Conservation (phyloP, 1,140 invertebrate genomes). For the Euwallacea fornicatus region DNA sequence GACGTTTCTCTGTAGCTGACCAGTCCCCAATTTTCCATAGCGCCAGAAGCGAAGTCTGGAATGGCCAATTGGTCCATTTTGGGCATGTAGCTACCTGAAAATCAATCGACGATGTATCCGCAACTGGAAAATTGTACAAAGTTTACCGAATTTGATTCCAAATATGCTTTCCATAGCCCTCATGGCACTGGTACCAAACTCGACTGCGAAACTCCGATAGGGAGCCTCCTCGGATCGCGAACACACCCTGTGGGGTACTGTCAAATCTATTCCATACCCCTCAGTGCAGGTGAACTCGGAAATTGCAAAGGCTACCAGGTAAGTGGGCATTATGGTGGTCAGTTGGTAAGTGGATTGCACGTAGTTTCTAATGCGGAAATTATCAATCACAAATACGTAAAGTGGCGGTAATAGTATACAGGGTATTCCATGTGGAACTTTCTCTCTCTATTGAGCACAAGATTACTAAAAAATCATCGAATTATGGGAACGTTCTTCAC, state of each 20-base stretch:
- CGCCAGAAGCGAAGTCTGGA: conserved; percentile 82
- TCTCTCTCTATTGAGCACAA: no score
- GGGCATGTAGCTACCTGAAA: conserved; percentile 9
- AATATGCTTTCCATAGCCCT: conserved; percentile 21
- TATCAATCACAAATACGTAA: background rate
- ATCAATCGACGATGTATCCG: background rate
- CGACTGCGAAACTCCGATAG: conserved; percentile 19
- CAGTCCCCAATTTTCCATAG: conserved; percentile 89
- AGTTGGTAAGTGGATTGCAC: conserved; percentile 18
- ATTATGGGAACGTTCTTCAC: no score
- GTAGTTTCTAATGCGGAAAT: background rate
- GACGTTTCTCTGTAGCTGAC: conserved; percentile 88
- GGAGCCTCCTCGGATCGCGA: conserved; percentile 24
- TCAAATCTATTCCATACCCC: conserved; percentile 15
- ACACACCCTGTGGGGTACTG: conserved; percentile 29
- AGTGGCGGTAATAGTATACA: no score
- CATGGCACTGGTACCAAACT: conserved; percentile 21
- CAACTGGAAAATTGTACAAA: background rate
- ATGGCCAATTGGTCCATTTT: conserved; percentile 68
- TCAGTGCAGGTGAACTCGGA: conserved; percentile 37
- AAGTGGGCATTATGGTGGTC: conserved; percentile 66
- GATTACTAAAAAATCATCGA: no score
- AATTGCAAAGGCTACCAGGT: conserved; percentile 72
- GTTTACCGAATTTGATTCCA: conserved; percentile 51
- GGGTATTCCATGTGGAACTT: no score